phyloP scores from a whole-genome alignment of 2,113 vertebrate species.

The Bolborhynchus lineola region DNA sequence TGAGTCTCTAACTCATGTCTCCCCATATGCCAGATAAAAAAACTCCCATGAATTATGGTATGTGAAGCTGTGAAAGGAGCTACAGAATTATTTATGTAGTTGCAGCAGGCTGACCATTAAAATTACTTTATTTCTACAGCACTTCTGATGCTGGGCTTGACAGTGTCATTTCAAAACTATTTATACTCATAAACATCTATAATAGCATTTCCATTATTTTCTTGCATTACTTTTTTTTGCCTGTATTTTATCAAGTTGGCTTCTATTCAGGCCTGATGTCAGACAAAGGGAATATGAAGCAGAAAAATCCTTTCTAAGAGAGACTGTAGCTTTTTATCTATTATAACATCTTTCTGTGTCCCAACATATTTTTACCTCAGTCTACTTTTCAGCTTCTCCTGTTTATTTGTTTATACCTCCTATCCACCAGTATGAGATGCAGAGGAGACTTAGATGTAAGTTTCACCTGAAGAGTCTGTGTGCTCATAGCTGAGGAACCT shows the following conservation, averaged over 20 bases:
- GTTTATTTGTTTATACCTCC: too few species aligned
- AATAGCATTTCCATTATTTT: slow-evolving; percentile 73
- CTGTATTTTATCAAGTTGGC: slow-evolving; percentile 41
- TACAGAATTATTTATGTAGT: slow-evolving; percentile 2
- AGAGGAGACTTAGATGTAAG: background rate
- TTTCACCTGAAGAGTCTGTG: background rate
- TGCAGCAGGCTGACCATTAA: slow-evolving; percentile 58
- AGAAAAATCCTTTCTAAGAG: slow-evolving; percentile 50
- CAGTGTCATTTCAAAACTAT: slow-evolving; percentile 73
- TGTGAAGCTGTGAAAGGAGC: background rate
- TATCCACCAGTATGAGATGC: background rate
- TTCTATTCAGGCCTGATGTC: slow-evolving; percentile 58
- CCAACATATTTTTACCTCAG: slow-evolving; percentile 5
- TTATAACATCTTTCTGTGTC: background rate
- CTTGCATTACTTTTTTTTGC: slow-evolving; percentile 2
- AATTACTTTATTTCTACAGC: slow-evolving; percentile 55
- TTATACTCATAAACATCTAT: slow-evolving; percentile 70
- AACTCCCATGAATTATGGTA: background rate
- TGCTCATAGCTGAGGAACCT: background rate
- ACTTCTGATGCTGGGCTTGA: slow-evolving; percentile 56
- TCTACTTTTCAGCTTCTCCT: background rate
- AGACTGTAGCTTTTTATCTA: background rate
- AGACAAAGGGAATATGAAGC: slow-evolving; percentile 67
- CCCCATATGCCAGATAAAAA: slow-evolving; percentile 3
- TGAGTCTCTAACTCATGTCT: background rate